These are phyloP conservation scores for Clinocottus analis DNA, from an alignment of 2,113 vertebrate species.

Conservation along the genomic window DNA sequence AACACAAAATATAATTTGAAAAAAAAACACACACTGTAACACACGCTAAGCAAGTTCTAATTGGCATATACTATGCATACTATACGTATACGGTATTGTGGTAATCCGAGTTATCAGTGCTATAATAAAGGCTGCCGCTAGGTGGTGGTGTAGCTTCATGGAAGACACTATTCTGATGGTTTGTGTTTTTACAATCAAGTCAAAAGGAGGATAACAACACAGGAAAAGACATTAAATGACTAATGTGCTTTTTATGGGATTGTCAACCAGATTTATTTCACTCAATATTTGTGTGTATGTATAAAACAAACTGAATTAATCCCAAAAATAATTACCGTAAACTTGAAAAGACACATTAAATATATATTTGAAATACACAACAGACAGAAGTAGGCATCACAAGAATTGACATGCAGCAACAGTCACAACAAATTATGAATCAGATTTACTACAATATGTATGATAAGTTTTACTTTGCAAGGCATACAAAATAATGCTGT, in stretches of 20 bases:
- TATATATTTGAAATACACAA: background rate
- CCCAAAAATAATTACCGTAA: background rate
- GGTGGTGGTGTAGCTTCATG: conserved; percentile 57
- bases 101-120: background rate
- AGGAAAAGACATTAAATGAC: background rate
- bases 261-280: background rate
- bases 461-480: conserved; percentile 19
- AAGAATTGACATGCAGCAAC: conserved; percentile 21
- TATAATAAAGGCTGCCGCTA: conserved; percentile 55
- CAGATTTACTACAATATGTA: background rate
- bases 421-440: conserved; percentile 11
- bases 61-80: background rate
- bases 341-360: background rate
- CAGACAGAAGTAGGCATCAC: background rate
- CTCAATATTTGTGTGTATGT: background rate
- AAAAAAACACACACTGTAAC: background rate
- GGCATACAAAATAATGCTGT: background rate
- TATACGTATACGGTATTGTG: background rate
- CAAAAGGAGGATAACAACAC: background rate
- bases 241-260: background rate
- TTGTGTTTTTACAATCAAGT: conserved; percentile 14
- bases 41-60: too few relatives aligned
- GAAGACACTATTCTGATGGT: background rate
- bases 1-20: background rate
- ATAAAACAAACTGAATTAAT: conserved; percentile 1